Evolutionary conservation across 2,113 vertebrate genomes (phyloP).

Genomic region (Orthonyx spaldingii): DNA sequence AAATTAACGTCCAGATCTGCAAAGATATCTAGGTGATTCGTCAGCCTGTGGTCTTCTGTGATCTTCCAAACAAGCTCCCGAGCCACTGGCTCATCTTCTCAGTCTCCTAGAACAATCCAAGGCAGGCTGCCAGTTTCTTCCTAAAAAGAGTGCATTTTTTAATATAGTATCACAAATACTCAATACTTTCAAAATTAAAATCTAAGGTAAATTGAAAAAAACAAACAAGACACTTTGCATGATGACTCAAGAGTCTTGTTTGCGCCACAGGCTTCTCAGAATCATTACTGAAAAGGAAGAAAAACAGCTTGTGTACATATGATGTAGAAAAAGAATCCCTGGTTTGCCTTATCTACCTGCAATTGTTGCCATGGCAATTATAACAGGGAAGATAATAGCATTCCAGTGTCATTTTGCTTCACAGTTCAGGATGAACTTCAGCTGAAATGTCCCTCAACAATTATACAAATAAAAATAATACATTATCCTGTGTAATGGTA

Average conservation of each 20-base stretch:
- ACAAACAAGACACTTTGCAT: background rate
- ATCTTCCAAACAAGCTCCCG: background rate
- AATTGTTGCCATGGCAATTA: constrained; percentile 65
- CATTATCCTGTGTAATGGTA: background rate
- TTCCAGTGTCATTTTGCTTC: background rate
- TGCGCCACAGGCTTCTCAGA: background rate
- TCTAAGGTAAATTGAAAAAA: background rate
- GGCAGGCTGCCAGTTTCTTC: background rate
- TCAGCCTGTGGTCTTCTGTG: background rate
- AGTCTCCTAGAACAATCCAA: background rate
- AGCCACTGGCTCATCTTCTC: background rate
- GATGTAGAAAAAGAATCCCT: background rate
- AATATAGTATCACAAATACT: background rate
- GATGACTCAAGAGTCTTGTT: background rate
- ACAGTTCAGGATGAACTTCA: background rate
- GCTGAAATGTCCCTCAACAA: background rate
- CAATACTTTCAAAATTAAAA: background rate
- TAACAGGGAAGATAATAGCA: background rate
- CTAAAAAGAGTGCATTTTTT: background rate
- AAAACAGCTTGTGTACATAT: background rate
- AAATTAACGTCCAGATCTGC: background rate
- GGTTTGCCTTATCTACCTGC: constrained; percentile 37
- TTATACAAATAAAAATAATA: constrained; percentile 18
- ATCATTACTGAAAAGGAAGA: background rate
- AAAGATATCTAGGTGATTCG: background rate